phyloP scores from a whole-genome alignment of 1,140 invertebrate species.

The Tribolium madens region DNA sequence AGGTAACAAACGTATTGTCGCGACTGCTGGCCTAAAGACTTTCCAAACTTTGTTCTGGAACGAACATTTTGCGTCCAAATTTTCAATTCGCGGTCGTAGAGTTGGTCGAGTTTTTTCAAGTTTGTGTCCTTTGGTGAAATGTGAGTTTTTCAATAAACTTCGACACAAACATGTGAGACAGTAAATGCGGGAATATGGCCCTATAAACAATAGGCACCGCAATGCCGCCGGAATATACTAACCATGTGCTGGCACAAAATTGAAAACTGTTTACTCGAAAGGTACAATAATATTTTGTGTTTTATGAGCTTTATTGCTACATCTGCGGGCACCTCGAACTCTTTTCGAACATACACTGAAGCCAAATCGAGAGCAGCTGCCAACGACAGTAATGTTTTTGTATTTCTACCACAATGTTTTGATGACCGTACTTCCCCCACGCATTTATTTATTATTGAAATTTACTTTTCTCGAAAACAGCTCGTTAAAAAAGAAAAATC shows the following conservation, averaged over 20 bases:
- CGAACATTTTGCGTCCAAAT: not conserved
- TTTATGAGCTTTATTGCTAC: conserved; percentile 40
- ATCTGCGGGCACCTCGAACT: conserved; percentile 39
- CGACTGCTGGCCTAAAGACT: conserved; percentile 12
- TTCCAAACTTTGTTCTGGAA: not conserved
- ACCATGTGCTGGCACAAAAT: conserved; percentile 40
- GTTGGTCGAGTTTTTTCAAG: not conserved
- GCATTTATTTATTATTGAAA: conserved; percentile 38
- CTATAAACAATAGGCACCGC: conserved; percentile 40
- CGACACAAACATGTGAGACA: conserved; percentile 23
- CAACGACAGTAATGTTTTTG: conserved; percentile 32
- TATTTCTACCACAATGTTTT: conserved; percentile 26
- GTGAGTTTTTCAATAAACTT: conserved; percentile 36
- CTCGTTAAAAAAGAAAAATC: not conserved
- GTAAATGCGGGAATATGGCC: conserved; percentile 31
- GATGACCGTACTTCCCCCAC: conserved; percentile 10
- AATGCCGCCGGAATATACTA: conserved; percentile 17
- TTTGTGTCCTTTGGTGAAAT: not conserved
- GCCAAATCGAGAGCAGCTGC: conserved; percentile 33
- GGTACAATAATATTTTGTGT: conserved; percentile 41
- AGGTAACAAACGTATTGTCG: conserved; percentile 42
- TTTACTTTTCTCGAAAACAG: not conserved
- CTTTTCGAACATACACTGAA: conserved; percentile 3
- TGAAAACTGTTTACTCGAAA: conserved; percentile 45
- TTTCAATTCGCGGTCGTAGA: conserved; percentile 1